Base-by-base conservation (phyloP, 2,113 vertebrate species). In the Oncorhynchus kisutch region DNA sequence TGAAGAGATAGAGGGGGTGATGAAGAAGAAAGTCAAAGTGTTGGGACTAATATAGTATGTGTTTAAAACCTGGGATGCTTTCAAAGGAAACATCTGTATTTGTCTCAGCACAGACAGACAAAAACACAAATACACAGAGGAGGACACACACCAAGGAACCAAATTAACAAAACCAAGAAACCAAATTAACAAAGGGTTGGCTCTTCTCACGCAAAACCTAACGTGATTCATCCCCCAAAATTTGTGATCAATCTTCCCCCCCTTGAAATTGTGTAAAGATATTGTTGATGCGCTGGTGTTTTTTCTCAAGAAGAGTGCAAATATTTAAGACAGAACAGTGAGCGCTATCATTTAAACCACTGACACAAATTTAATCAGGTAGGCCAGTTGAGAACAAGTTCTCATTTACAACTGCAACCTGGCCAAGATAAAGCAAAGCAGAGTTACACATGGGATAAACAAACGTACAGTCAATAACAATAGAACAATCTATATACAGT, bases 161-260 rank as follows among this genome's bases (percentile, higher is more conserved):
- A 78, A 71, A 82, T 60, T 2, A 60, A 51, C 49, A 51, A 51
- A 39, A 39, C 7, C 34, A 9, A 39, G 8, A 39, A 39, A 51
- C 9, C 70, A 84, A 78, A 18, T 67, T 72, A 78, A 73, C 75
- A 82, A 48, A 69, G 70, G 54, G 79, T 54, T 25, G 74, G 75
- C 31, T 75, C 70, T 84, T 88, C 80, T 84, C 84, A 88, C 74
- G 80, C 84, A 69, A 81, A 81, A 85, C 75, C 84, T 77, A 76
- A 29, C 71, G 79, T 82, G 82, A 84, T 81, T 79, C 80, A 81
- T 75, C 34, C 2, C 62, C 8, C 34, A 64, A 67, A 80, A 73
- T 88, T 82, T 88, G 86, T 78, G 75, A 84, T 79, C 81, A 83
- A 84, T 85, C 84, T 74, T 12, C 20, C 71, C 34, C 24, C 8